phyloP scores from a whole-genome alignment of 1,140 invertebrate genomes.

The Hesperophylax magnus region DNA sequence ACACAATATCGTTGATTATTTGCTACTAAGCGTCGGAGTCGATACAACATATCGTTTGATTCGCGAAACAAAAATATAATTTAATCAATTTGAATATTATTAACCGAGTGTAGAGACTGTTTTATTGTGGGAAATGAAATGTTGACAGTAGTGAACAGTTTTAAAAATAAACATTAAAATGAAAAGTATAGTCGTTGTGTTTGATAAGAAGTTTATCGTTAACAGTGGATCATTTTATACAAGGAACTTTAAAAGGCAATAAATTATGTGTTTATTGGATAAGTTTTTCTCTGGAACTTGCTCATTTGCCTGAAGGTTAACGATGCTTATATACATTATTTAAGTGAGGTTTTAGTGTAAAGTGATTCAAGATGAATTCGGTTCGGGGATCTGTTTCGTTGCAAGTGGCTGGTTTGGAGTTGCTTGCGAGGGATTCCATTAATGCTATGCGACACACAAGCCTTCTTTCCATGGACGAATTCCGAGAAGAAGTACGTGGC shows the following conservation, averaged over 20 bases:
- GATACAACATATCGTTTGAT: no score
- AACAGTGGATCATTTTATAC: background rate
- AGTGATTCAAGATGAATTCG: conserved; percentile 34
- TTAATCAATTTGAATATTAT: no score
- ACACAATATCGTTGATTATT: background rate
- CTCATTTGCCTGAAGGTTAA: background rate
- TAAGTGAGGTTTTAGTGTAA: conserved; percentile 14
- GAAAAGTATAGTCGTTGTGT: no score
- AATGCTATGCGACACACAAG: conserved; percentile 66
- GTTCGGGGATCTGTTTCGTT: conserved; percentile 64
- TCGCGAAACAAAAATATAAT: no score
- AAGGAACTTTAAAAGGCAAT: background rate
- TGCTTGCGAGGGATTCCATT: conserved; percentile 66
- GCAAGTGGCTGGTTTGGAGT: conserved; percentile 65
- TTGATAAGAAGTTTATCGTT: background rate
- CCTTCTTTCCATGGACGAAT: conserved; percentile 65
- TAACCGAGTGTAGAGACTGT: no score
- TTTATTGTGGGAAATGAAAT: no score
- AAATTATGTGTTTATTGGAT: background rate
- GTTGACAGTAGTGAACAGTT: no score
- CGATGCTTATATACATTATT: background rate
- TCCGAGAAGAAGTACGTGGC: conserved; percentile 64
- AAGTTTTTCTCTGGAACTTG: background rate
- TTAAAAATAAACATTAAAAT: no score
- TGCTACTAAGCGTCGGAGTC: background rate